These are phyloP conservation scores for Carlito syrichta DNA, from an alignment of 2,113 vertebrate genomes.

Conservation along the genomic window DNA sequence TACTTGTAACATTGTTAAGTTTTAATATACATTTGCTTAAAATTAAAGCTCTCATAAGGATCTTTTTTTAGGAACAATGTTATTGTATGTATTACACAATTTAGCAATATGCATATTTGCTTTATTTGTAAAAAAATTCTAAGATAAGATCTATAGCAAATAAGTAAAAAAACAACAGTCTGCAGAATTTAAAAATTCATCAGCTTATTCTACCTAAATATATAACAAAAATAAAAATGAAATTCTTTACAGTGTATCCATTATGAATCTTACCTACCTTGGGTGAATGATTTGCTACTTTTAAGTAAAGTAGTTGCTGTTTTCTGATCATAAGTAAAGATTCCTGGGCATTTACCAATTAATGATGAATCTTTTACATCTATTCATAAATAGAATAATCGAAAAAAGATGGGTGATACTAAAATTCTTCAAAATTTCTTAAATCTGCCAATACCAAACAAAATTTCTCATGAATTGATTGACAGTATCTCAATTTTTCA, in stretches of 20 bases:
- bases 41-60: background rate
- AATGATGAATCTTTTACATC: background rate
- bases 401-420: background rate
- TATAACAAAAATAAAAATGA: background rate
- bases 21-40: background rate
- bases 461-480: background rate
- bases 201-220: background rate
- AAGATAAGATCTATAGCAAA: background rate
- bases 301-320: background rate
- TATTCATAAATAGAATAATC: background rate
- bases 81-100: background rate
- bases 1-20: background rate
- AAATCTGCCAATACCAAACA: background rate
- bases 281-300: background rate
- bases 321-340: background rate
- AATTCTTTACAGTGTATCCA: background rate
- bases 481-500: background rate
- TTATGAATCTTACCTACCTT: background rate
- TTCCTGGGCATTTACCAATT: background rate
- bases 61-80: constrained; percentile 9
- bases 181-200: constrained; percentile 4
- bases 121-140: background rate
- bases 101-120: background rate
- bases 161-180: background rate
- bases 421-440: background rate